These are phyloP conservation scores for Vannuccia rotundouncinata DNA, from an alignment of 2,888 invertebrate species.

Conservation along the genomic window DNA sequence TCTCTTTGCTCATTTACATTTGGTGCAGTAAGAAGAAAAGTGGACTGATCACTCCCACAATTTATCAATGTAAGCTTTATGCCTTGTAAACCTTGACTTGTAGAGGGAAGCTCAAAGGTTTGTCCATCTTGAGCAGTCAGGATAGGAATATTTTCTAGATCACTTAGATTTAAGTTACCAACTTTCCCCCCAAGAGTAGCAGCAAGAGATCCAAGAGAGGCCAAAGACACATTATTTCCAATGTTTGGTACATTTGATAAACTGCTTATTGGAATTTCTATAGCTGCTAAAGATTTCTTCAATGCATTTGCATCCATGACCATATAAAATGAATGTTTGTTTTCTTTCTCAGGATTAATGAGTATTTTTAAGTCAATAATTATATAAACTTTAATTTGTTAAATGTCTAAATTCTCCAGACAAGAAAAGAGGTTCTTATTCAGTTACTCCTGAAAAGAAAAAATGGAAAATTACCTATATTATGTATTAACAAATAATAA, in stretches of 20 bases:
- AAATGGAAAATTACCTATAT: not conserved
- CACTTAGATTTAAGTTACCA: not conserved
- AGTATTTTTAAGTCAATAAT: not conserved
- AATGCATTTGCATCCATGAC: not conserved
- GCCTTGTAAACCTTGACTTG: not conserved
- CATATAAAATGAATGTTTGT: not conserved
- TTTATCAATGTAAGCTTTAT: constrained; percentile 29
- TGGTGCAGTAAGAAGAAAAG: constrained; percentile 22
- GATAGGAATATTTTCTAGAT: constrained; percentile 1
- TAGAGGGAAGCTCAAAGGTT: constrained; percentile 1
- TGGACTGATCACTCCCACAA: constrained; percentile 25
- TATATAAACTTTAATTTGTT: not conserved
- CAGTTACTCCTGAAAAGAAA: not conserved
- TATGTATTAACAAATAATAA: too few species aligned
- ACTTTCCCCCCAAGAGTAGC: not conserved
- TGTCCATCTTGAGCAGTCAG: not conserved
- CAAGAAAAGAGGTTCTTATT: too few species aligned
- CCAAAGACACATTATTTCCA: not conserved
- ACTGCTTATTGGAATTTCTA: not conserved
- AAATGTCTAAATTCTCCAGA: not conserved
- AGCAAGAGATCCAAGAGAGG: not conserved
- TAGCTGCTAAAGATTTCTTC: not conserved
- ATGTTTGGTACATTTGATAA: not conserved
- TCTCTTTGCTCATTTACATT: not conserved
- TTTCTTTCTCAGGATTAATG: not conserved